Base-by-base conservation (phyloP, 1,140 invertebrate species). In the Drosophila kurseongensis region DNA sequence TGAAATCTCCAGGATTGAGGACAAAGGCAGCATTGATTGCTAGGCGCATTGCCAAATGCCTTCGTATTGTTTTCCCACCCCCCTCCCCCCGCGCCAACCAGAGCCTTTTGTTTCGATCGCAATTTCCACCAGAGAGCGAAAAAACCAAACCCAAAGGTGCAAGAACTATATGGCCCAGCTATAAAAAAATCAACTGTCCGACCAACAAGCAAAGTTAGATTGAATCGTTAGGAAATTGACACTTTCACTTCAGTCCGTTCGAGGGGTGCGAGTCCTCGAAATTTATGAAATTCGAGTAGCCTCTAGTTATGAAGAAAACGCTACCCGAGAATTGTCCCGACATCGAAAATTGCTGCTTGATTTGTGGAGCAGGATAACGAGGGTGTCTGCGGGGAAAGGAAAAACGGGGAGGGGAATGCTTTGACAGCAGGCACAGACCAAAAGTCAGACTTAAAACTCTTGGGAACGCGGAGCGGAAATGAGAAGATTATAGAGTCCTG, bases 191-290 rank as follows among this genome's bases (percentile, higher is more conserved):
- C 63, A 80, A 80, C 56, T 71, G 77, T 38, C 63, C 50, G 77
- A 86, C 61, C 63, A 80, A 86, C 61, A 82, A 81, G 68, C 65
- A 71, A 62, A 75, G 75, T 84, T 80, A 75, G 58, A 82, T 85
- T 74, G 78, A 82, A 78, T 88, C 75, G 78, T 71, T 83, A 55
- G 83, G 84, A 86, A 86, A 86, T 83, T 89, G 83, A 86, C 84
- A 86, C 83, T 82, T 86, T 88, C 63, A 62, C 59, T 29, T 32
- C 68, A 7, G 4, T 18, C 32, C n/a, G 27, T 23, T 4, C 38
- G 38, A 68, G 65, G 65, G 65, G 38, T 68, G 65, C 36, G 48
- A 67, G 51, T 61, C 36, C 36, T 67, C 48, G 32, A 69, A 59
- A 61, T 72, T 73, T 74, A 61, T 74, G 71, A 61, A 74, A 74